Evolutionary conservation across 1,140 invertebrate species (phyloP).

Genomic region (Pseudomyrmex sp.): DNA sequence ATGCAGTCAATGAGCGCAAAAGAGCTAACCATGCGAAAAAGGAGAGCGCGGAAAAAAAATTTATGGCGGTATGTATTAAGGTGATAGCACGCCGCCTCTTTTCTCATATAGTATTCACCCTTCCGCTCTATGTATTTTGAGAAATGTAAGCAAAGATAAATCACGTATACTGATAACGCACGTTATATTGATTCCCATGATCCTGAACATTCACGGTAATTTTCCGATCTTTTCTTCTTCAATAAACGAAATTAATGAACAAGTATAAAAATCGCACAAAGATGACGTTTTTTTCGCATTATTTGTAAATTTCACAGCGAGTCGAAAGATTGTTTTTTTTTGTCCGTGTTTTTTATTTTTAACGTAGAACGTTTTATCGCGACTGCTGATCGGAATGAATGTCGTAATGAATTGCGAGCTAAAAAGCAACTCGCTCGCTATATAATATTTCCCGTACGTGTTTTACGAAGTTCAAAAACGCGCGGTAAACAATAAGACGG

Average conservation of each 20-base stretch:
- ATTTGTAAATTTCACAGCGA: too few relatives aligned
- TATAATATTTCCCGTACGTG: not conserved
- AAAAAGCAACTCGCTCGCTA: not conserved
- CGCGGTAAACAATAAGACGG: constrained; percentile 12
- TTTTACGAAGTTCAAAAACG: constrained; percentile 19
- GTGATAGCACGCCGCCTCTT: constrained; percentile 46
- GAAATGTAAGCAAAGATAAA: constrained; percentile 57
- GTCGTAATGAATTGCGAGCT: too few relatives aligned
- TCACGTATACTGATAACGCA: constrained; percentile 35
- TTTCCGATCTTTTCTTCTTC: not conserved
- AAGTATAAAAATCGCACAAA: too few relatives aligned
- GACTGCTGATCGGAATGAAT: too few relatives aligned
- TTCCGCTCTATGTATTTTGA: constrained; percentile 48
- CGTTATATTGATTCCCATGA: constrained; percentile 21
- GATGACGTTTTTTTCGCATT: too few relatives aligned
- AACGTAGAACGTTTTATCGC: too few relatives aligned
- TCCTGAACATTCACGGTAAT: not conserved
- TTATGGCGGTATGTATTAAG: constrained; percentile 69
- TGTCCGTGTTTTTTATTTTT: too few relatives aligned
- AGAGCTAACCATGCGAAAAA: constrained; percentile 80
- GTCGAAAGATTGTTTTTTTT: too few relatives aligned
- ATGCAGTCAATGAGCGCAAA: constrained; percentile 80
- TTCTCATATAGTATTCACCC: constrained; percentile 55
- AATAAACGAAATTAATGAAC: too few relatives aligned
- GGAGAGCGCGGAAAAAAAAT: constrained; percentile 73